A percentile compares a stretch with the other conserved stretches of the same genome.
Evolutionary conservation across 2,797 vertebrate species (phyloP).

Genomic region (Tenualosa thibaudeaui): DNA sequence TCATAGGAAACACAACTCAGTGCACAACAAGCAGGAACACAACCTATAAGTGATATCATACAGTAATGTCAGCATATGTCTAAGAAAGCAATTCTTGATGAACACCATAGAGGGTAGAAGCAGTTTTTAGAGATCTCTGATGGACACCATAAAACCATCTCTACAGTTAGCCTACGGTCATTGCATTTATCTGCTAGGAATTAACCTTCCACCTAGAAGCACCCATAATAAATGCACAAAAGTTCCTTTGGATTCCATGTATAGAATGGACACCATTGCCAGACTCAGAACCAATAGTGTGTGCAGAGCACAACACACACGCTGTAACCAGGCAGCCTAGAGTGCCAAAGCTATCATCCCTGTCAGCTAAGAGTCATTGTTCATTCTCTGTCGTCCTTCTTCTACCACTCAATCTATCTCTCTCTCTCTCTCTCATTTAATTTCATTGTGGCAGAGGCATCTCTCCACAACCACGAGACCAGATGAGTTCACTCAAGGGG

Average conservation of each 20-base stretch:
- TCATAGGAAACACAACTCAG: neutral
- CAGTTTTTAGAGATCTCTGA: neutral
- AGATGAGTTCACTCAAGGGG: neutral
- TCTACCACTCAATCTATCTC: neutral
- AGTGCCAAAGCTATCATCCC: too few relatives aligned
- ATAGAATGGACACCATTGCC: too few relatives aligned
- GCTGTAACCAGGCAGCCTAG: too few relatives aligned
- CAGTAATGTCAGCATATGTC: too few relatives aligned
- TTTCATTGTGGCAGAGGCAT: neutral
- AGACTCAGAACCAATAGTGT: neutral
- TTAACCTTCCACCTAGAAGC: neutral
- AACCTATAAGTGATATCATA: too few relatives aligned
- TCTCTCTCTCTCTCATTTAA: neutral
- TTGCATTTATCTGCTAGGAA: neutral
- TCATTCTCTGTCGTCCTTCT: neutral
- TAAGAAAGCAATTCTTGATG: neutral
- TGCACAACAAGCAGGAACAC: neutral
- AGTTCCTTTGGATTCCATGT: too few relatives aligned
- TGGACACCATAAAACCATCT: neutral
- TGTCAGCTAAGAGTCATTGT: conserved; percentile 20
- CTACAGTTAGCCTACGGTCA: neutral
- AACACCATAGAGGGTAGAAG: too few relatives aligned
- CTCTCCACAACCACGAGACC: neutral
- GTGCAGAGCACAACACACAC: neutral
- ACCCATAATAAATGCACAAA: too few relatives aligned